Base-by-base conservation (phyloP, 2,888 invertebrate genomes). In the Gymnosoma rotundatum region DNA sequence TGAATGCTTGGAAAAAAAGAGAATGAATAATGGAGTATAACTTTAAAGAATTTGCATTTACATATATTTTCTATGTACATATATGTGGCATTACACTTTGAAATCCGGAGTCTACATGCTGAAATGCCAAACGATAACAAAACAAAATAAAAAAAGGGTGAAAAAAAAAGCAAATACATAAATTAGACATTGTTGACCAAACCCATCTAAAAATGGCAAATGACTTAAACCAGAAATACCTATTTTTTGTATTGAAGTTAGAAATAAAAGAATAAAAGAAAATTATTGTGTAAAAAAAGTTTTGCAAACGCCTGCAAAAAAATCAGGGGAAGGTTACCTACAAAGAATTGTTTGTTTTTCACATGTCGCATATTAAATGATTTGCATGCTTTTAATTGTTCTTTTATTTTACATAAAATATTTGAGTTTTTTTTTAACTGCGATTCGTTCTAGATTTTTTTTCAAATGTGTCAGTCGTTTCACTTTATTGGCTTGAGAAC, bases 161-260 rank as follows among this genome's bases (percentile, higher is more conserved):
- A 7, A 20, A 72, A 32, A 18, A 58, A 42, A 58, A 60, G 42
- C 18, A 10, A 32, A 52, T 36, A 54, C 58, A 73, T 60, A 21
- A 60, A 54, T 79, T 2, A 25, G 78, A 78, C 66, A 75, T 70
- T 79, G 69, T 25, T 48, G 74, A 75, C 83, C 78, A 64, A 78
- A 64, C 78, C 78, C 83, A 78, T 63, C n/a, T 69, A 12, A 8
- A 54, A 20, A 58, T 25, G 3, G 48, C 60, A 79, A 75, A 79
- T 79, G 58, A 61, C 60, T 66, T 52, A 54, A n/a, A 54, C 32
- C 25, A 67, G 42, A 67, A 67, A 38, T n/a, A 54, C 63, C 32
- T 25, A 25, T 4, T 25, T 25, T 25, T 32, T 12, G 25, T n/a
- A 38, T 69, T 21, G 9, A 16, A 32, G 32, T 61, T 25, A 42